phyloP scores from a whole-genome alignment of 2,797 vertebrate genomes.

The Selene dorsalis region DNA sequence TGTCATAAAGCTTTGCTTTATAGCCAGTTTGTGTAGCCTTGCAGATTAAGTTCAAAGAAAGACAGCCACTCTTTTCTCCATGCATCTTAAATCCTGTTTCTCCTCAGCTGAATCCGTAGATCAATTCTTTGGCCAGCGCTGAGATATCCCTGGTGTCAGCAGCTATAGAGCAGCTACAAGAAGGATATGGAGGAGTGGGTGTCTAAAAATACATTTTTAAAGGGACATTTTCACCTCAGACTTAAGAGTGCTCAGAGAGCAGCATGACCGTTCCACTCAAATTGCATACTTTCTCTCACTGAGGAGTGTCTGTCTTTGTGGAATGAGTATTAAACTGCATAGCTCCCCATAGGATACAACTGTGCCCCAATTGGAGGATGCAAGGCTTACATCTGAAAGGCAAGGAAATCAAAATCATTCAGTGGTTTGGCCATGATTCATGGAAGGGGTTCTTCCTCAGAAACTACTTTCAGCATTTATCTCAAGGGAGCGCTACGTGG shows the following conservation, averaged over 20 bases:
- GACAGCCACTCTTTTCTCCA: conserved; percentile 72
- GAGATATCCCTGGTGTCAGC: conserved; percentile 77
- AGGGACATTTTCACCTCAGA: conserved; percentile 69
- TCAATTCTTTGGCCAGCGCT: conserved; percentile 73
- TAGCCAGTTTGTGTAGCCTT: conserved; percentile 82
- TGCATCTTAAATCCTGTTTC: conserved; percentile 83
- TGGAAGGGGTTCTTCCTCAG: conserved; percentile 51
- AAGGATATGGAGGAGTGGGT: conserved; percentile 57
- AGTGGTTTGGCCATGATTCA: conserved; percentile 55
- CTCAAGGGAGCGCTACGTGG: conserved; percentile 62
- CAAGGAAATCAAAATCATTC: conserved; percentile 65
- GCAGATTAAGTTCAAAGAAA: conserved; percentile 86
- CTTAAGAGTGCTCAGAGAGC: conserved; percentile 59
- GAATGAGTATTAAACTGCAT: conserved; percentile 42
- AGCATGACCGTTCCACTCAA: conserved; percentile 60
- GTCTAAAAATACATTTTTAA: conserved; percentile 74
- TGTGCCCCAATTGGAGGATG: conserved; percentile 43
- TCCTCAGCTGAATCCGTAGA: conserved; percentile 76
- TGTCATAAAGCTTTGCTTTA: conserved; percentile 85
- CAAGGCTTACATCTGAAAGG: conserved; percentile 56
- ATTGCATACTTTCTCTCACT: conserved; percentile 61
- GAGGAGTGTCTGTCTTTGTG: conserved; percentile 47
- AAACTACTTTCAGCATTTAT: conserved; percentile 65
- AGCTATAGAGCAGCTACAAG: conserved; percentile 62
- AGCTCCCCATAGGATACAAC: conserved; percentile 32